phyloP scores from a whole-genome alignment of 2,888 invertebrate species.

The Epsilonema sp. region DNA sequence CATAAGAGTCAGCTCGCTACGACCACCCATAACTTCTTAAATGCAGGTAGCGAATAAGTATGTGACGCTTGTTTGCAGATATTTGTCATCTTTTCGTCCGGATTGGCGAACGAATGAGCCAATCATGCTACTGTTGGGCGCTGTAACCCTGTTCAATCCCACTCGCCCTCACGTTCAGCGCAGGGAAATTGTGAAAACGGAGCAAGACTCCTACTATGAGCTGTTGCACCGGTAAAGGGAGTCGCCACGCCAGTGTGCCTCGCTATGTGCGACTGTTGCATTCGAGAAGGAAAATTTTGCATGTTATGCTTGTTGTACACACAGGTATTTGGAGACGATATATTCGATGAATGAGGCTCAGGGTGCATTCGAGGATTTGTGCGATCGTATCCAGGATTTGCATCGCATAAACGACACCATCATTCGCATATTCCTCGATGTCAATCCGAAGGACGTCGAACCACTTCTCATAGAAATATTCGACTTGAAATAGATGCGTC shows the following conservation, averaged over 20 bases:
- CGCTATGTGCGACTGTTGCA: no score
- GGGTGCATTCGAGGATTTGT: conserved; percentile 61
- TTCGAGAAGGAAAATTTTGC: no score
- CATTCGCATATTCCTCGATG: conserved; percentile 73
- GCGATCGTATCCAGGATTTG: conserved; percentile 73
- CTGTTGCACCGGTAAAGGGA: conserved; percentile 13
- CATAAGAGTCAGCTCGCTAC: no score
- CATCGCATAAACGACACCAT: conserved; percentile 69
- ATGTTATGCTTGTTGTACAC: no score
- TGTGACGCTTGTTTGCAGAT: conserved; percentile 15
- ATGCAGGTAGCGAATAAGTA: no score
- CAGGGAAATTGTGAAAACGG: conserved; percentile 58
- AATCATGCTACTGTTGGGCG: conserved; percentile 69
- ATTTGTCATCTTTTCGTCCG: conserved; percentile 52
- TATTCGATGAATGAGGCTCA: conserved; percentile 51
- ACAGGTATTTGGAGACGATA: conserved; percentile 48
- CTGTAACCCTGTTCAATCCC: conserved; percentile 72
- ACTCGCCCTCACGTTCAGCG: conserved; percentile 57
- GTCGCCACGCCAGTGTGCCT: not conserved
- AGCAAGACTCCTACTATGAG: conserved; percentile 42
- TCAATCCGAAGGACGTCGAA: conserved; percentile 72
- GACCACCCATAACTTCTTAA: no score
- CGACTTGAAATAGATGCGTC: conserved; percentile 48
- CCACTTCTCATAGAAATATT: conserved; percentile 84
- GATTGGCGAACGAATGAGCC: conserved; percentile 68